phyloP scores from a whole-genome alignment of 37 sponge, comb jelly and placozoan genomes.

The Ephydatia muelleri region DNA sequence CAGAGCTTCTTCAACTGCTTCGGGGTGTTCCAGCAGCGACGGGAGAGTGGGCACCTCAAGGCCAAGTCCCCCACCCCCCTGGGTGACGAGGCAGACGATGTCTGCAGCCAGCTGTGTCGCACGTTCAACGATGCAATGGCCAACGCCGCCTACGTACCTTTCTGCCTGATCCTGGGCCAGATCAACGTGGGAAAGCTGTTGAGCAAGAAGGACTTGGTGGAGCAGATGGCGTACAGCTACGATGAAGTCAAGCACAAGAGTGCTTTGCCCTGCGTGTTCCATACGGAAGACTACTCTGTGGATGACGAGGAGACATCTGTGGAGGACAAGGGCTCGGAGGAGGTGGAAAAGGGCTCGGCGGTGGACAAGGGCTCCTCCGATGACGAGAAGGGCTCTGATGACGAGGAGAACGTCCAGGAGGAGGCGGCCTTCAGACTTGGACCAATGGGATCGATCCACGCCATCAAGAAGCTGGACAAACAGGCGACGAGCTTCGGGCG shows the following conservation, averaged over 20 bases:
- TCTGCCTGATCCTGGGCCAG: constrained; percentile 86
- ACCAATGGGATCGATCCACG: constrained; percentile 36
- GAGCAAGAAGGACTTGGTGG: constrained; percentile 72
- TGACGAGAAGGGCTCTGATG: no score
- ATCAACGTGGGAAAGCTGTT: constrained; percentile 50
- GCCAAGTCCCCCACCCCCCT: background rate
- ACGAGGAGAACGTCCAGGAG: constrained; percentile 8
- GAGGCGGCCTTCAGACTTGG: constrained; percentile 45
- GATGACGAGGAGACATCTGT: background rate
- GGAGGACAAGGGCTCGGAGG: background rate
- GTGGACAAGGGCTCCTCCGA: background rate
- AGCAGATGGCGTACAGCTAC: constrained; percentile 59
- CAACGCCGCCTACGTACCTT: constrained; percentile 68
- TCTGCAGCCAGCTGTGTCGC: constrained; percentile 4
- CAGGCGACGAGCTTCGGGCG: constrained; percentile 35
- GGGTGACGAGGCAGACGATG: background rate
- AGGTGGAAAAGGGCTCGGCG: background rate
- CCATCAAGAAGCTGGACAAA: constrained; percentile 25
- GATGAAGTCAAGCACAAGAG: constrained; percentile 44
- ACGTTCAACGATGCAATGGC: constrained; percentile 75
- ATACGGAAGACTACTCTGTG: background rate
- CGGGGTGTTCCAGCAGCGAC: constrained; percentile 29
- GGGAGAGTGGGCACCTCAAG: background rate
- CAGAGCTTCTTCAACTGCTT: constrained; percentile 58
- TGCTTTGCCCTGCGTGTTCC: constrained; percentile 26